These are phyloP conservation scores for Pachyramphus minor DNA, from an alignment of 2,113 vertebrate species.

Conservation along the genomic window DNA sequence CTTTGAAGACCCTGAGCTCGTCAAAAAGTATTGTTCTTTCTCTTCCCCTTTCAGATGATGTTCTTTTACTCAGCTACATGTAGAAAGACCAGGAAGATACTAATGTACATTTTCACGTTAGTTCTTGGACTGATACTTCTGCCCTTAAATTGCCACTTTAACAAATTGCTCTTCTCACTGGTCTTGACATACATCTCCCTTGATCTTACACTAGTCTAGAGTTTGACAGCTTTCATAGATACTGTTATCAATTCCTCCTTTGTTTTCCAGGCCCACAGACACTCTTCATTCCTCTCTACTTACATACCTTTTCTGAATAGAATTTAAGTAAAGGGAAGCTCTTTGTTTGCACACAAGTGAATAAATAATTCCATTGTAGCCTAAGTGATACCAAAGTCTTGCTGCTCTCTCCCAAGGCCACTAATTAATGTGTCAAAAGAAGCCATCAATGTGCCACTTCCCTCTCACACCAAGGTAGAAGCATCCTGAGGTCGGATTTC, in stretches of 20 bases:
- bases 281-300: background rate
- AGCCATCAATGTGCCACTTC: background rate
- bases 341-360: background rate
- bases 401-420: background rate
- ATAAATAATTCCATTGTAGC: background rate
- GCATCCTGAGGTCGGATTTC: background rate
- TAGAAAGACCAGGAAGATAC: constrained; percentile 10
- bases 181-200: background rate
- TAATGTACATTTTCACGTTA: background rate
- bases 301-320: background rate
- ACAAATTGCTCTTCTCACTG: background rate
- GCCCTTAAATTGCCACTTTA: constrained; percentile 10
- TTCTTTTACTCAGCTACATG: background rate
- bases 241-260: background rate
- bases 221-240: background rate
- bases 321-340: background rate
- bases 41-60: background rate
- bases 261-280: background rate
- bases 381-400: background rate
- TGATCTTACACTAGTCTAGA: background rate
- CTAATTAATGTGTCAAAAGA: background rate
- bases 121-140: constrained; percentile 2
- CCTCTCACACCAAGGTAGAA: background rate
- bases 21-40: background rate
- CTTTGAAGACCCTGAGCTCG: background rate